Conservation (phyloP, 2,797 vertebrate species). For the Myiotriccus ornatus region DNA sequence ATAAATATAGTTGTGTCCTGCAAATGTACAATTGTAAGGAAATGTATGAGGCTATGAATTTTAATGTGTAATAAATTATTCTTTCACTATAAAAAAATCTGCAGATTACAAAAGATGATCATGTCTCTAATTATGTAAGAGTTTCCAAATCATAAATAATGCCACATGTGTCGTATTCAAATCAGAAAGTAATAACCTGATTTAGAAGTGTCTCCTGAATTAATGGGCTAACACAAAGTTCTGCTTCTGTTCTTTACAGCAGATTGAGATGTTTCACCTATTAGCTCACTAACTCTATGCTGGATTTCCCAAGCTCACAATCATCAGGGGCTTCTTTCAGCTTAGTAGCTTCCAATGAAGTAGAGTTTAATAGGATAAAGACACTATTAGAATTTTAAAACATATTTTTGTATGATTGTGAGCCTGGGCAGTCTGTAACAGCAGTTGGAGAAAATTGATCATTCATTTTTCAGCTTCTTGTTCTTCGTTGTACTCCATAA, state of each 20-base stretch:
- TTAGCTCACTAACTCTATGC: background rate
- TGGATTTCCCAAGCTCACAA: background rate
- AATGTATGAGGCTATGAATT: slow-evolving; percentile 21
- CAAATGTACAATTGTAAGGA: background rate
- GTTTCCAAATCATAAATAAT: slow-evolving; percentile 45
- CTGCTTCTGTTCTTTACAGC: background rate
- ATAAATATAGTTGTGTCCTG: background rate
- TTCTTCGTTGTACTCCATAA: background rate
- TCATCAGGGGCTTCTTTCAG: background rate
- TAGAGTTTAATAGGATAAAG: background rate
- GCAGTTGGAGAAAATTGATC: background rate
- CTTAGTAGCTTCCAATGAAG: background rate
- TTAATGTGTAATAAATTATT: slow-evolving; percentile 30
- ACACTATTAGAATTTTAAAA: background rate
- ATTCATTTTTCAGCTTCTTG: background rate
- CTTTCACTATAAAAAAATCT: background rate
- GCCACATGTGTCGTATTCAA: background rate
- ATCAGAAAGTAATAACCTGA: background rate
- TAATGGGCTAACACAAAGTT: background rate
- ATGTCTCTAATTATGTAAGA: slow-evolving; percentile 13
- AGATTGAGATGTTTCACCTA: slow-evolving; percentile 1
- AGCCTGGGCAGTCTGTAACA: background rate
- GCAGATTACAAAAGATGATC: slow-evolving; percentile 12
- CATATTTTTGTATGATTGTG: background rate
- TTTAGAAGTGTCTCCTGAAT: background rate